Percentiles rank a stretch among this genome's conserved stretches.
Evolutionary conservation across 2,113 vertebrate species (phyloP).

Genomic region (Oceanites oceanicus): DNA sequence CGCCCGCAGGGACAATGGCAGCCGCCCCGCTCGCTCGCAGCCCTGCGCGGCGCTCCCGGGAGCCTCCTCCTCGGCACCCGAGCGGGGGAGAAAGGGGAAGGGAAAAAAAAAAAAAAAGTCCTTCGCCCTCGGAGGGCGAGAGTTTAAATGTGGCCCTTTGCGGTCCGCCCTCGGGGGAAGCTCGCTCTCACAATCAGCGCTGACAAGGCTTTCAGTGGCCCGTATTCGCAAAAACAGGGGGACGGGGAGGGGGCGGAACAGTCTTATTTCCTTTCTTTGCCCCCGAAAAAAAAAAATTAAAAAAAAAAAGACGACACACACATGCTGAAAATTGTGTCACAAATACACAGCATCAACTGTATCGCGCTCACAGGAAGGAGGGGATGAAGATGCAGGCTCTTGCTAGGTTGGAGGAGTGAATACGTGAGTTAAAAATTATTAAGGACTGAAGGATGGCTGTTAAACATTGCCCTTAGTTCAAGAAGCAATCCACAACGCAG

Average conservation of each 20-base stretch:
- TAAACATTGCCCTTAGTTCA: constrained; percentile 29
- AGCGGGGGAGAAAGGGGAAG: background rate
- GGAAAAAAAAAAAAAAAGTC: background rate
- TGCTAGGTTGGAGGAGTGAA: background rate
- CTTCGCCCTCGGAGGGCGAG: background rate
- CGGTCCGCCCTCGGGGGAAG: background rate
- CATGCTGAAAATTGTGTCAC: background rate
- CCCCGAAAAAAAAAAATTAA: background rate
- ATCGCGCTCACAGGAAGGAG: background rate
- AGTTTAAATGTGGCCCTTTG: background rate
- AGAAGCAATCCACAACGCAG: background rate
- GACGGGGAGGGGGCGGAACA: background rate
- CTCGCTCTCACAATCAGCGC: background rate
- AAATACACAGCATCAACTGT: background rate
- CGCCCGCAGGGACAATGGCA: constrained; percentile 29
- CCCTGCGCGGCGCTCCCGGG: background rate
- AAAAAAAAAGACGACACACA: fast-evolving
- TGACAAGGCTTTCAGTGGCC: background rate
- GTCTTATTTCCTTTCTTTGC: background rate
- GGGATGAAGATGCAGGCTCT: background rate
- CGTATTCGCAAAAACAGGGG: background rate
- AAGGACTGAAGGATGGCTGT: background rate
- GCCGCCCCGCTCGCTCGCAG: background rate
- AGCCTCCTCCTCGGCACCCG: background rate
- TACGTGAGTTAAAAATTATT: constrained; percentile 24